Evolutionary conservation across 2,888 invertebrate genomes (phyloP), one percentile per base, ranked within the genome.

Genomic region (Megastigmus dorsalis): DNA sequence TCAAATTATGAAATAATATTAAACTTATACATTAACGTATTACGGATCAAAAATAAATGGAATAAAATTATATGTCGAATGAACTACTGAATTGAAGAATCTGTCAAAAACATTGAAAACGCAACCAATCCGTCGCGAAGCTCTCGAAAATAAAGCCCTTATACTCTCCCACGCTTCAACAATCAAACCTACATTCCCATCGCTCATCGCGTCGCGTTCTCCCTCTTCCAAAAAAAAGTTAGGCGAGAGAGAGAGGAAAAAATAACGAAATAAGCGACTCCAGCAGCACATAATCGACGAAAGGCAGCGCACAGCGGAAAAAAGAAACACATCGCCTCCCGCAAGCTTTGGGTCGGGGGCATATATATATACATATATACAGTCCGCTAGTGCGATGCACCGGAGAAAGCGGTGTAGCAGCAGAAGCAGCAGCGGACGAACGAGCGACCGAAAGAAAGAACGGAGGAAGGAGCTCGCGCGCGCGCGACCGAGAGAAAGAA

Each of bases 341-440:
- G 28, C 20, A 9, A 5, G 5, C n/a, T n/a, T n/a, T n/a, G n/a
- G n/a, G n/a, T n/a, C n/a, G n/a, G n/a, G n/a, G n/a, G n/a, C n/a
- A n/a, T n/a, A n/a, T n/a, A n/a, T n/a, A n/a, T n/a, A n/a, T n/a
- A n/a, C n/a, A n/a, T n/a, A n/a, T n/a, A n/a, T n/a, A n/a, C n/a
- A n/a, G 28, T 36, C 15, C 26, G 52, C 68, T 59, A 68, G 59
- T 60, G 41, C 60, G 43, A 60, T 60, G 69, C 69, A 69, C 52
- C 52, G 50, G 45, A 57, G 67, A 59, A 60, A 65, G 71, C 63
- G 18, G 38, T n/a, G n/a, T n/a, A n/a, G n/a, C 23, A 10, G 52
- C 43, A 23, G 43, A n/a, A n/a, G n/a, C n/a, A n/a, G 36, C 26
- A 36, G 36, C 38, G 45, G 48, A 18, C 30, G 30, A 30, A 15